Evolutionary conservation across 2,113 vertebrate species (phyloP).

Genomic region (Typhlomys cinereus): DNA sequence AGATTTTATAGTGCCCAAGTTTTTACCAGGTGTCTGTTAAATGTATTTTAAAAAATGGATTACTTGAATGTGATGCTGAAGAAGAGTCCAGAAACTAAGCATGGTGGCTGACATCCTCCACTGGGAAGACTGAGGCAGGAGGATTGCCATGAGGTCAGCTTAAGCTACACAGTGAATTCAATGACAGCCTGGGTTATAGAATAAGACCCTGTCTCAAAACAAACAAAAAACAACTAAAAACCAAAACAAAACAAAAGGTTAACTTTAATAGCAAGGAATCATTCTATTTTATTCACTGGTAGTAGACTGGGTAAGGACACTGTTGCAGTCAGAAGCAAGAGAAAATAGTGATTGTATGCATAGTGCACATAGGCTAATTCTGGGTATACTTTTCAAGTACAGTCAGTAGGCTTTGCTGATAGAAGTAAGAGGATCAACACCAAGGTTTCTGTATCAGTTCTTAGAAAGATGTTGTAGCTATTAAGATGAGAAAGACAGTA

Average conservation of each 20-base stretch:
- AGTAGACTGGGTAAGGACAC: background rate
- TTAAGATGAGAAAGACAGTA: background rate
- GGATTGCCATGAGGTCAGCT: background rate
- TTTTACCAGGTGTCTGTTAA: background rate
- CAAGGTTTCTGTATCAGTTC: background rate
- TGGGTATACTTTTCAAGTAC: background rate
- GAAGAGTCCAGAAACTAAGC: background rate
- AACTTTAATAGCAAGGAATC: background rate
- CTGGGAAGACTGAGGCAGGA: background rate
- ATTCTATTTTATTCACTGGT: background rate
- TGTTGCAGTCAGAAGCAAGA: background rate
- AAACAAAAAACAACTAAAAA: no score
- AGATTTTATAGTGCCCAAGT: background rate
- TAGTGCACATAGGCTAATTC: background rate
- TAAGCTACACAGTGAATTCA: background rate
- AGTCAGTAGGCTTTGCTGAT: background rate
- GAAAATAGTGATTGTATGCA: background rate
- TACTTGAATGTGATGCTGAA: background rate
- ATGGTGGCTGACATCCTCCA: background rate
- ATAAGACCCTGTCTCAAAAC: background rate
- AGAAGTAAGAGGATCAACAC: background rate
- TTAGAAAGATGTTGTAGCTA: background rate
- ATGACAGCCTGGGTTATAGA: background rate
- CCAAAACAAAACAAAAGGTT: background rate
- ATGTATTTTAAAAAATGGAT: background rate